These are phyloP conservation scores for Schizotus pectinicornis DNA, from an alignment of 2,888 invertebrate genomes.

Conservation along the genomic window DNA sequence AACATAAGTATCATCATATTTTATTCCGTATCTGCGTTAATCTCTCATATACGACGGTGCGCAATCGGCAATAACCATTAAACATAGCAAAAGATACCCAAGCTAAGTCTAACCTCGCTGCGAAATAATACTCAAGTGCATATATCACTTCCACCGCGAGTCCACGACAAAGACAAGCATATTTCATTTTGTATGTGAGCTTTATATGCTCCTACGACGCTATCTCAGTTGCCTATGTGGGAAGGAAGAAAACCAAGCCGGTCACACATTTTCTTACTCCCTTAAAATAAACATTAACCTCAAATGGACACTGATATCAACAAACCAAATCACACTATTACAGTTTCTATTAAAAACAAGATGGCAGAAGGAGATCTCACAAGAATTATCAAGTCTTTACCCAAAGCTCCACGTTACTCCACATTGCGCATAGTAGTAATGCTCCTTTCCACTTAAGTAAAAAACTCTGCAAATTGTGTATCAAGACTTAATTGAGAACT, in stretches of 20 bases:
- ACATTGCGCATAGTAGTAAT: too few species aligned
- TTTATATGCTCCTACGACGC: constrained; percentile 52
- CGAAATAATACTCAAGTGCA: constrained; percentile 52
- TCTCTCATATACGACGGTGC: constrained; percentile 51
- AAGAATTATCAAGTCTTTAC: too few species aligned
- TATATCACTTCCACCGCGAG: constrained; percentile 48
- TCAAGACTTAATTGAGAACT: too few species aligned
- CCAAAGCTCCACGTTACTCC: too few species aligned
- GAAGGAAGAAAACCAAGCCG: constrained; percentile 18
- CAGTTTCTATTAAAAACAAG: too few species aligned
- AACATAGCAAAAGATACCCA: constrained; percentile 53
- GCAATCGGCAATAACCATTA: constrained; percentile 57
- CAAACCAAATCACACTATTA: neutral
- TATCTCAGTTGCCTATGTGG: constrained; percentile 55
- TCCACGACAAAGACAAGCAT: constrained; percentile 53
- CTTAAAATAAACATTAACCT: neutral
- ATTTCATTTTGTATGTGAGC: constrained; percentile 56
- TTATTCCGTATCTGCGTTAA: constrained; percentile 54
- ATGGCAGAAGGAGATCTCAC: too few species aligned
- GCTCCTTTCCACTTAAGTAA: too few species aligned
- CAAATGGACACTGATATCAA: neutral
- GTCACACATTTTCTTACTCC: constrained; percentile 14
- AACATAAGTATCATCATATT: constrained; percentile 50
- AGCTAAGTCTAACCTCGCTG: constrained; percentile 52
- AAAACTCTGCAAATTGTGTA: too few species aligned